Evolutionary conservation across 2,888 invertebrate species (phyloP).

Genomic region (Tinea trinotella): DNA sequence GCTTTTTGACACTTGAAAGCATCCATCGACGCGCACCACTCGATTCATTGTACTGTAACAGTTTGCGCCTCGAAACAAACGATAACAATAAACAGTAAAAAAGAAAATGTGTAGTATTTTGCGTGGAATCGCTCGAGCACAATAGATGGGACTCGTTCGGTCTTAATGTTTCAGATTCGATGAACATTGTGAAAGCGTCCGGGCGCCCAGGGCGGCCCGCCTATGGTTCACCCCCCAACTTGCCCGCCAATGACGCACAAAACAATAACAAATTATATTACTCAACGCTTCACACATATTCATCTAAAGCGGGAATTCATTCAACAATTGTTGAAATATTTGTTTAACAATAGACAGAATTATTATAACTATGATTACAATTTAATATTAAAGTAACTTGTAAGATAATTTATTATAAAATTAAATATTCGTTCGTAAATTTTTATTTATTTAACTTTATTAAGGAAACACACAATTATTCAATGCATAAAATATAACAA

Average conservation of each 20-base stretch:
- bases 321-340: too few relatives aligned
- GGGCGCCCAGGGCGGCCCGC: slow-evolving; percentile 29
- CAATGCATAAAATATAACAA: too few relatives aligned
- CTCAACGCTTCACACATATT: slow-evolving; percentile 3
- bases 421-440: too few relatives aligned
- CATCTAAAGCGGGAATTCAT: not conserved
- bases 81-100: slow-evolving; percentile 69
- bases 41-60: slow-evolving; percentile 54
- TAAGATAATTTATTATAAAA: too few relatives aligned
- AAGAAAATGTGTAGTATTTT: slow-evolving; percentile 68
- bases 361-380: too few relatives aligned
- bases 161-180: slow-evolving; percentile 61
- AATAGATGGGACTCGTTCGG: slow-evolving; percentile 55
- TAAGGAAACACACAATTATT: too few relatives aligned
- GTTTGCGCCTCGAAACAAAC: slow-evolving; percentile 69
- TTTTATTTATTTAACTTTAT: too few relatives aligned
- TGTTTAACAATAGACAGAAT: too few relatives aligned
- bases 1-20: slow-evolving; percentile 66
- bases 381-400: too few relatives aligned
- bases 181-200: slow-evolving; percentile 48
- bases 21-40: slow-evolving; percentile 55
- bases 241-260: not conserved
- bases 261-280: slow-evolving; percentile 13
- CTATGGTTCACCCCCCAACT: slow-evolving; percentile 22
- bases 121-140: slow-evolving; percentile 49